phyloP scores from a whole-genome alignment of 2,888 invertebrate species.

The Crepidodera aurea region DNA sequence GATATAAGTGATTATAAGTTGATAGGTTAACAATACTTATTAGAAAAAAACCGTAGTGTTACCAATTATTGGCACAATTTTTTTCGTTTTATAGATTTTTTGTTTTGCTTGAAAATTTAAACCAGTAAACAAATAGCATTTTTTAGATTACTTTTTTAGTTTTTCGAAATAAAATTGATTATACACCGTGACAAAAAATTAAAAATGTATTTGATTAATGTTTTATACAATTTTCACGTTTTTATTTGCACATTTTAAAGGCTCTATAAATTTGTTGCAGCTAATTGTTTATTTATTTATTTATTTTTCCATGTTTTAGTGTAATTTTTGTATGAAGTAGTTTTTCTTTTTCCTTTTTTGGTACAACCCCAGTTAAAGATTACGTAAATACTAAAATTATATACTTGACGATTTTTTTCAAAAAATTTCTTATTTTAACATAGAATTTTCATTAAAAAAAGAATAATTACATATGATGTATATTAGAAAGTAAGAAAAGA shows the following conservation, averaged over 20 bases:
- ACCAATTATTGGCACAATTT: no score
- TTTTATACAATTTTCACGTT: conserved; percentile 17
- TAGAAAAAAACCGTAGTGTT: no score
- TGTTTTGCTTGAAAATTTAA: no score
- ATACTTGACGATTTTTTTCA: conserved; percentile 8
- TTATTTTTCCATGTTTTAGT: conserved; percentile 29
- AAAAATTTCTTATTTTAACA: conserved; percentile 1
- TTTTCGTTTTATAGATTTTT: no score
- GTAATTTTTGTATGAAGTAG: conserved; percentile 26
- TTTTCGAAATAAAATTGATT: no score
- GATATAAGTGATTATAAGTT: no score
- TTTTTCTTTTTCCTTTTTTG: background rate
- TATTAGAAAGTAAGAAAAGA: conserved; percentile 2
- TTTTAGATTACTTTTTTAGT: no score
- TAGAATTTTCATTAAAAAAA: conserved; percentile 13
- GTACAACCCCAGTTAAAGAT: background rate
- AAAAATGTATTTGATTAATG: no score
- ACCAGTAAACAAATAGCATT: no score
- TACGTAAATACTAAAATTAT: conserved; percentile 11
- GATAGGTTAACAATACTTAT: no score
- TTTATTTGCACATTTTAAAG: conserved; percentile 50
- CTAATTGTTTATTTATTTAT: conserved; percentile 44
- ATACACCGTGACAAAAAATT: no score
- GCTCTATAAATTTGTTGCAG: conserved; percentile 42
- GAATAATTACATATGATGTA: conserved; percentile 3